These are phyloP conservation scores for Chaunax sp. DNA, from an alignment of 2,797 vertebrate genomes.

Conservation along the genomic window DNA sequence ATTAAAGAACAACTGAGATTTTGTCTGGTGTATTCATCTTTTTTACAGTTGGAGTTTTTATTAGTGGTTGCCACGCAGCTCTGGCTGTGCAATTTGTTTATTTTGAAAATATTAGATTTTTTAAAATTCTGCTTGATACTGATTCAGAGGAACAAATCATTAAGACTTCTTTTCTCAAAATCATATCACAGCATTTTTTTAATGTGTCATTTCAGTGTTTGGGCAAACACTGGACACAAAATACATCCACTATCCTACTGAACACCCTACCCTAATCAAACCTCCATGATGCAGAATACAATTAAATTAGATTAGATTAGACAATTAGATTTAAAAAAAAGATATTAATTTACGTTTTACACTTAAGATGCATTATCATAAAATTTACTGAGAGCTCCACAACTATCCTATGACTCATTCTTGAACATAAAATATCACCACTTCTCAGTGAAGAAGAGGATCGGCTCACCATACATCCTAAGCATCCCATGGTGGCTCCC, in stretches of 20 bases:
- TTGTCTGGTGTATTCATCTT: neutral
- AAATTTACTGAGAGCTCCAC: neutral
- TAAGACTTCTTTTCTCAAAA: no score
- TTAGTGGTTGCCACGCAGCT: neutral
- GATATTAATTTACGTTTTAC: no score
- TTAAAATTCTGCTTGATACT: neutral
- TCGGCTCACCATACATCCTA: slow-evolving; percentile 70
- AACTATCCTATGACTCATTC: neutral
- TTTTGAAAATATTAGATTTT: neutral
- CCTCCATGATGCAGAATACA: neutral
- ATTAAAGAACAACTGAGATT: neutral
- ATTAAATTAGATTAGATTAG: no score
- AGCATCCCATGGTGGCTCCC: slow-evolving; percentile 70
- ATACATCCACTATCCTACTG: neutral
- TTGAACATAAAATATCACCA: neutral
- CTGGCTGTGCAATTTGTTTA: neutral
- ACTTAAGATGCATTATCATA: no score
- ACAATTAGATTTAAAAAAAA: no score
- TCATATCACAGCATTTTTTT: neutral
- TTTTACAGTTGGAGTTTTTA: neutral
- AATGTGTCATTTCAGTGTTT: no score
- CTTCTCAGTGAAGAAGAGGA: slow-evolving; percentile 1
- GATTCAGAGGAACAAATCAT: no score
- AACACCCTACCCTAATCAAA: neutral
- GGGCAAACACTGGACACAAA: neutral